Evolutionary conservation across 30 jellyfish, hydroid and myxozoan species (phyloP).

Genomic region (Hydra vulgaris): DNA sequence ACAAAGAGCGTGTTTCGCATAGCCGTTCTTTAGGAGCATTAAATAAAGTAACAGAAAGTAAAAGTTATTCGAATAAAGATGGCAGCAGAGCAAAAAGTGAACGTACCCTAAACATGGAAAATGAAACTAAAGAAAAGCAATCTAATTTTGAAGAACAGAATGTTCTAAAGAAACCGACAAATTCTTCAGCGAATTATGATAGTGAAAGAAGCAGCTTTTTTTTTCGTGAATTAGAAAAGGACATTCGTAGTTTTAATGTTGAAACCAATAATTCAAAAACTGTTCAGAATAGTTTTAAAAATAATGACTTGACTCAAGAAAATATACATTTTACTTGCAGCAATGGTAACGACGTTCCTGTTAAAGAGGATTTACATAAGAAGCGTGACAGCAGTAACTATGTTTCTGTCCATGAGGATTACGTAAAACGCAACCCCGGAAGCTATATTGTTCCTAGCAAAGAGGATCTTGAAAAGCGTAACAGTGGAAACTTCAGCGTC

Average conservation of each 20-base stretch:
- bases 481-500: too few relatives aligned
- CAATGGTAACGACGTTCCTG: background rate
- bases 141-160: background rate
- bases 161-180: background rate
- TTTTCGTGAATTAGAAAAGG: background rate
- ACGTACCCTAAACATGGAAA: background rate
- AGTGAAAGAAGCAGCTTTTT: background rate
- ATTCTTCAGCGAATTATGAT: background rate
- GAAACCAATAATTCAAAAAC: background rate
- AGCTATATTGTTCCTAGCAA: too few relatives aligned
- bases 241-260: background rate
- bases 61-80: background rate
- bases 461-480: too few relatives aligned
- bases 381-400: background rate
- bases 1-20: background rate
- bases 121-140: background rate
- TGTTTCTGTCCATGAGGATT: too few relatives aligned
- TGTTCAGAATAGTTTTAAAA: background rate
- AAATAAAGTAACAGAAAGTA: background rate
- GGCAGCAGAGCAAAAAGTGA: background rate
- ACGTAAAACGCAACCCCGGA: too few relatives aligned
- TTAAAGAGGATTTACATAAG: background rate
- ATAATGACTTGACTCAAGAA: background rate
- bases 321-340: background rate
- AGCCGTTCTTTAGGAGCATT: slow-evolving; percentile 13